Evolutionary conservation across 2,797 vertebrate genomes (phyloP), one percentile per base, ranked within the genome.

Genomic region (Borostomias antarcticus): DNA sequence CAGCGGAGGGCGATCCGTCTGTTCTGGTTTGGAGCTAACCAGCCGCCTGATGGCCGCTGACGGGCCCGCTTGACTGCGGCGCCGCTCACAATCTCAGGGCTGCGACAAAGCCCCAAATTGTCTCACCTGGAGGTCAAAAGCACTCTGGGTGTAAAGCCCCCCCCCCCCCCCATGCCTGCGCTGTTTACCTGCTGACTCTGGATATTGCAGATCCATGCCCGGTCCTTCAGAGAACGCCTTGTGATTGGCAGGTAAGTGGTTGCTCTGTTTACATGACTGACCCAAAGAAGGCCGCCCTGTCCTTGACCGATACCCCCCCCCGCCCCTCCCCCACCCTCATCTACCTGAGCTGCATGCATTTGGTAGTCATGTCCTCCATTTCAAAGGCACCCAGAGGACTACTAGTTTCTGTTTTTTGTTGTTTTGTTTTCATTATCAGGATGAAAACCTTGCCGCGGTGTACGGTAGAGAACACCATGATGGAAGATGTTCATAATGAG

Each of bases 171-270:
- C 1, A 37, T 11, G 15, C 47, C 50, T 52, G 58, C 57, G 72
- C 77, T 87, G 84, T 88, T 90, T 90, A 85, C 82, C 82, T 90
- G 89, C 91, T 92, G 91, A 93, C 85, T 90, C 86, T 84, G 88
- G 85, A 88, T 79, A 84, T 88, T 89, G 82, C 80, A 84, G 86
- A 86, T 89, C 85, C 70, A 73, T 87, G 87, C 85, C 86, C 68
- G 59, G 75, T 87, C 83, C 85, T 87, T 82, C 79, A 82, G 81
- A 75, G 54, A 90, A 79, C 81, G 74, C 75, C 76, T 5, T 8
- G 76, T 90, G 90, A 92, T 89, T 93, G 91, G 83, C 90, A 91
- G 87, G 85, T 87, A 85, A 84, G 90, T 85, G 84, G 82, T 79
- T 81, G 76, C 77, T 88, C 79, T 89, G 84, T 90, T 85, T 89